A percentile compares a stretch with the other conserved stretches of the same genome.
Evolutionary conservation across 2,113 vertebrate species (phyloP).

Genomic region (Rhagologus leucostigma): DNA sequence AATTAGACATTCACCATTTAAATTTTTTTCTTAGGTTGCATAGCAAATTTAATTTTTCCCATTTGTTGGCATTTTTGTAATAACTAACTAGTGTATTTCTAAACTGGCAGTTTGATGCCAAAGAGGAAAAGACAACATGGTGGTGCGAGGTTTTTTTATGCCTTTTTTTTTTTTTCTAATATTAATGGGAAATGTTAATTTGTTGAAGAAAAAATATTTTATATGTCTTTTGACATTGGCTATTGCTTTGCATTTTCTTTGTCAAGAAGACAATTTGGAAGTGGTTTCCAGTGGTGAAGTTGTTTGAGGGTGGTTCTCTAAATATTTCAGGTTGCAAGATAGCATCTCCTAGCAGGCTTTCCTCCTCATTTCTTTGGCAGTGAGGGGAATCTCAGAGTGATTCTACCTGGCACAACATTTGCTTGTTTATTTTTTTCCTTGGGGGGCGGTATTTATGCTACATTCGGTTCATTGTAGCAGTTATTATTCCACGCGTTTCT

Average conservation of each 20-base stretch:
- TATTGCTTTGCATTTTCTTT: not conserved
- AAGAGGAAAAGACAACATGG: not conserved
- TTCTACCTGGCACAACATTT: not conserved
- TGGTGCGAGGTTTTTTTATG: accelerated
- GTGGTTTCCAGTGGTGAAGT: not conserved
- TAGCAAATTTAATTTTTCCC: not conserved
- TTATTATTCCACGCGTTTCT: accelerated
- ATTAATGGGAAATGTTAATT: not conserved
- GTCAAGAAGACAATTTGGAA: not conserved
- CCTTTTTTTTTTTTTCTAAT: not conserved
- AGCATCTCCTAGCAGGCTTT: not conserved
- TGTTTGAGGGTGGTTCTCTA: not conserved
- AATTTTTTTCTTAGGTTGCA: not conserved
- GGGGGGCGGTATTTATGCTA: not conserved
- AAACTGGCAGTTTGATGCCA: not conserved
- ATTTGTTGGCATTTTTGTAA: conserved; percentile 11
- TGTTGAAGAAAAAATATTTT: not conserved
- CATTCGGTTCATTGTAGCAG: not conserved
- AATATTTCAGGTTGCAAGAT: not conserved
- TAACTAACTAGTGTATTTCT: not conserved
- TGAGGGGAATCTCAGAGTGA: not conserved
- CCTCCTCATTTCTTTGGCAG: not conserved
- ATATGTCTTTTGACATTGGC: not conserved
- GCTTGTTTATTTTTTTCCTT: not conserved
- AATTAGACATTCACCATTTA: not conserved